A percentile compares a stretch with the other conserved stretches of the same genome.
Conservation (phyloP, 2,113 vertebrate species). For the Propithecus coquereli region DNA sequence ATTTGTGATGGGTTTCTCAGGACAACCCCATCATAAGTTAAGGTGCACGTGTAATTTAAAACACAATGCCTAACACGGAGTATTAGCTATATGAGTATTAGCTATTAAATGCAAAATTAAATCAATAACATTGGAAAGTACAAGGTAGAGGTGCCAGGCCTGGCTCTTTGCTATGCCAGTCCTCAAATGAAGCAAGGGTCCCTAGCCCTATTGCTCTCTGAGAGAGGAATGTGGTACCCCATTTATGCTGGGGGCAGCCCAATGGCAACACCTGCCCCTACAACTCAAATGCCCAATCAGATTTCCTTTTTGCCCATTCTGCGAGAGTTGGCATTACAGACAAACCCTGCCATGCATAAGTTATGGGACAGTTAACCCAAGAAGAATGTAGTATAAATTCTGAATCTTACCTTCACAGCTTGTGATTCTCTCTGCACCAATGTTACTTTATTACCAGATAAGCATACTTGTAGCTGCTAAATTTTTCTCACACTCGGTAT, state of each 20-base stretch:
- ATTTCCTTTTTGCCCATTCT: conserved; percentile 81
- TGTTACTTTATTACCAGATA: background rate
- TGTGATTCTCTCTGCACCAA: background rate
- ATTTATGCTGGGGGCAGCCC: conserved; percentile 54
- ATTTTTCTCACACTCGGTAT: background rate
- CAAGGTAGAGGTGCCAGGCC: conserved; percentile 57
- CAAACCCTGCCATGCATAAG: background rate
- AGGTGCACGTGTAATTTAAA: background rate
- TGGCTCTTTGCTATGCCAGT: conserved; percentile 66
- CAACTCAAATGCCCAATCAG: conserved; percentile 80
- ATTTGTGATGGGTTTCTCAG: background rate
- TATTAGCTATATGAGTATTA: background rate
- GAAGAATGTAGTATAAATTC: background rate
- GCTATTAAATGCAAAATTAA: background rate
- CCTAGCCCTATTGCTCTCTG: conserved; percentile 79
- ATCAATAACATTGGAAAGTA: background rate
- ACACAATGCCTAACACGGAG: background rate
- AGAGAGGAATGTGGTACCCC: conserved; percentile 44
- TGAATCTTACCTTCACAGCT: background rate
- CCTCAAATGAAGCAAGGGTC: conserved; percentile 80
- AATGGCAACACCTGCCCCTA: conserved; percentile 84
- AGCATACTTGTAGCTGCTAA: background rate
- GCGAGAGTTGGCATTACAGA: background rate
- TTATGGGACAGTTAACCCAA: background rate
- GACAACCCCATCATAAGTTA: background rate